Conservation (phyloP, 1,140 invertebrate genomes). For the Rhysida immarginata region DNA sequence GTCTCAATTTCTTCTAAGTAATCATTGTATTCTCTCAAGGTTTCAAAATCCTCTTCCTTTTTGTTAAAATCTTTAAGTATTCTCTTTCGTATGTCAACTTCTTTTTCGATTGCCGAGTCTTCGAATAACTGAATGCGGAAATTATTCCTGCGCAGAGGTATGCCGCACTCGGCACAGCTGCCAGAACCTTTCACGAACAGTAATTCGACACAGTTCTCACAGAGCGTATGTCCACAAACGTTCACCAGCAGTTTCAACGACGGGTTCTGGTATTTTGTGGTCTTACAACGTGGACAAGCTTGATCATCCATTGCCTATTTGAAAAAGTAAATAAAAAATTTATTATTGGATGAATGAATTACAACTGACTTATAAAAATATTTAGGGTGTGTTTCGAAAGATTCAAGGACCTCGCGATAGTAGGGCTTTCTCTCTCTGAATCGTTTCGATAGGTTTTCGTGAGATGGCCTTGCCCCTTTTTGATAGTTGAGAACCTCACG, state of each 20-base stretch:
- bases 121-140: conserved; percentile 93
- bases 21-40: conserved; percentile 72
- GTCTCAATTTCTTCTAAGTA: conserved; percentile 81
- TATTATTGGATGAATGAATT: too few relatives aligned
- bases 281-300: conserved; percentile 92
- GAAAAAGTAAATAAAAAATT: too few relatives aligned
- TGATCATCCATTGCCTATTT: conserved; percentile 51
- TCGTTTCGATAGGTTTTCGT: too few relatives aligned
- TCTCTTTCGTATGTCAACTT: conserved; percentile 84
- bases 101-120: conserved; percentile 89
- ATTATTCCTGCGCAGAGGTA: conserved; percentile 68
- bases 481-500: too few relatives aligned
- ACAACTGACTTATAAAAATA: too few relatives aligned
- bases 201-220: conserved; percentile 91
- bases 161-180: conserved; percentile 78
- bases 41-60: conserved; percentile 72
- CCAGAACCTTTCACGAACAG: conserved; percentile 90
- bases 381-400: too few relatives aligned
- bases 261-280: conserved; percentile 95
- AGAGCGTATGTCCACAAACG: conserved; percentile 91
- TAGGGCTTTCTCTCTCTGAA: too few relatives aligned
- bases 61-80: conserved; percentile 83
- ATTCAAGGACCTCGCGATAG: too few relatives aligned
- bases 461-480: too few relatives aligned
- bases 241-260: conserved; percentile 95